phyloP scores from a whole-genome alignment of 2,113 vertebrate genomes.

The Myocastor coypus region DNA sequence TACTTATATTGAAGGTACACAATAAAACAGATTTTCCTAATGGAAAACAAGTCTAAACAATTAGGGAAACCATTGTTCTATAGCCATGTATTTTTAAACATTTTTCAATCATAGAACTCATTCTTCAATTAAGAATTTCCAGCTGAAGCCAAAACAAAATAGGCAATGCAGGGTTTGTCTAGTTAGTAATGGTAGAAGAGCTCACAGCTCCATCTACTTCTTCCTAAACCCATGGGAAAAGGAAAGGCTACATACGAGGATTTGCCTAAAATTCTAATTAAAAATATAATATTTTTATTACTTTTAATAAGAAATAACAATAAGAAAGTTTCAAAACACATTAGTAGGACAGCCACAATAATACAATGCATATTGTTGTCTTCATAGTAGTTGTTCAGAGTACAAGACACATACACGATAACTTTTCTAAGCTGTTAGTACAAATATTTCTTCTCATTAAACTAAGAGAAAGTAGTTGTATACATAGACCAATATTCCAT shows the following conservation, averaged over 20 bases:
- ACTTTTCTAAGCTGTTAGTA: too few relatives aligned
- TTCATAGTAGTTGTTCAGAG: too few relatives aligned
- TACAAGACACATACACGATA: too few relatives aligned
- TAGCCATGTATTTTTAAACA: neutral
- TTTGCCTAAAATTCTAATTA: neutral
- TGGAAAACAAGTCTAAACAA: neutral
- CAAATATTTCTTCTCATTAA: too few relatives aligned
- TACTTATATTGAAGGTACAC: neutral
- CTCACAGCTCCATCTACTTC: neutral
- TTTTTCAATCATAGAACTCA: conserved; percentile 16
- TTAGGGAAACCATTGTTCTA: neutral
- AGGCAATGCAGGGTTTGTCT: neutral
- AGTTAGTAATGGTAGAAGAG: neutral
- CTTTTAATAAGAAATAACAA: too few relatives aligned
- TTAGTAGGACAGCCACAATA: too few relatives aligned
- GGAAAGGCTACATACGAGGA: neutral
- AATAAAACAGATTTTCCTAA: neutral
- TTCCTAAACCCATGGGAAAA: neutral
- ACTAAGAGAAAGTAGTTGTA: too few relatives aligned
- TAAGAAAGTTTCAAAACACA: too few relatives aligned
- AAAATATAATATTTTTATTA: too few relatives aligned
- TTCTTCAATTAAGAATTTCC: neutral
- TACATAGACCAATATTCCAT: too few relatives aligned
- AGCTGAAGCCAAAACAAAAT: neutral
- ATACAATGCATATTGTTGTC: too few relatives aligned